These are phyloP conservation scores for Eumaeus atala DNA, from an alignment of 1,140 invertebrate genomes.

Conservation along the genomic window DNA sequence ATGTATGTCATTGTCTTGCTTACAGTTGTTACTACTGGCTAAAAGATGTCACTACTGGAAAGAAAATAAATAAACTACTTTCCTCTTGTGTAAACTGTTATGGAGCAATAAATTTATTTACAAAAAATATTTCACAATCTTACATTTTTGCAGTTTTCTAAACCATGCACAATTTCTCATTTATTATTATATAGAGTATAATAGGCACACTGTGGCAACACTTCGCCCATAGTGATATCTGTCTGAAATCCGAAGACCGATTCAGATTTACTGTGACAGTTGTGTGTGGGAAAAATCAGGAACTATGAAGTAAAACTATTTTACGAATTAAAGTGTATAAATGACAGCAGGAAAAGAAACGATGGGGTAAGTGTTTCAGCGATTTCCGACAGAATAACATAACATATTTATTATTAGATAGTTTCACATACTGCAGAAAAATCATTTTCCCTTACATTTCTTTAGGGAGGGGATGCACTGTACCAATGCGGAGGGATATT, in stretches of 20 bases:
- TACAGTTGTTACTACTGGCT: no score
- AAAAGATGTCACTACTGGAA: no score
- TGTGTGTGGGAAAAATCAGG: slow-evolving; percentile 54
- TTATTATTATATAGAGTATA: no score
- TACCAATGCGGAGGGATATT: slow-evolving; percentile 67
- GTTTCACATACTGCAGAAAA: slow-evolving; percentile 20
- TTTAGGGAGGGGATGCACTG: slow-evolving; percentile 71
- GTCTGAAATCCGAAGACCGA: slow-evolving; percentile 3
- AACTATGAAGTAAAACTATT: slow-evolving; percentile 69
- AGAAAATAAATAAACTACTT: no score
- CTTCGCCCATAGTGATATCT: slow-evolving; percentile 8
- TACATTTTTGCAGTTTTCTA: no score
- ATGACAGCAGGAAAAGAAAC: slow-evolving; percentile 80
- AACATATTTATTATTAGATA: background rate
- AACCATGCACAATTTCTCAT: no score
- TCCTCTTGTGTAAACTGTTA: no score
- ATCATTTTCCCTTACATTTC: slow-evolving; percentile 37
- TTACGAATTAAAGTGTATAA: slow-evolving; percentile 67
- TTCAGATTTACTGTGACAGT: slow-evolving; percentile 40
- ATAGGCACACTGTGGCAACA: slow-evolving; percentile 33
- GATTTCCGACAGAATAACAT: background rate
- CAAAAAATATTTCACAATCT: no score
- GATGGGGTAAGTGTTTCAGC: slow-evolving; percentile 74
- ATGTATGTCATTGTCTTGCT: no score
- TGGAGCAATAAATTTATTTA: no score